Evolutionary conservation across 2,888 invertebrate species (phyloP).

Genomic region (Nebria salina): DNA sequence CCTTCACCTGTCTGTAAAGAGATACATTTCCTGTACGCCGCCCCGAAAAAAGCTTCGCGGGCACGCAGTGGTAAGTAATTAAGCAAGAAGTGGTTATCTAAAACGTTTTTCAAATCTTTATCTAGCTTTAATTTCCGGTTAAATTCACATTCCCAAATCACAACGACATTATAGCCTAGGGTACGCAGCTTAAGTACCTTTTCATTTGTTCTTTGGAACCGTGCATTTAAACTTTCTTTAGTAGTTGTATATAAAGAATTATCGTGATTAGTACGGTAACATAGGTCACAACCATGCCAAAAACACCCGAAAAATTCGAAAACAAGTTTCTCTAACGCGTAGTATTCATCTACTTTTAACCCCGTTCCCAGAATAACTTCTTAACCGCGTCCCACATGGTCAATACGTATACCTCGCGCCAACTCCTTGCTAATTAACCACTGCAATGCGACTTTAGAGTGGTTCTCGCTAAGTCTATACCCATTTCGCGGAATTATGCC

Average conservation of each 20-base stretch:
- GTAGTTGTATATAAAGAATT: not conserved
- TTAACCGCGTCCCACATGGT: slow-evolving; percentile 33
- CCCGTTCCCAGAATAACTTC: slow-evolving; percentile 12
- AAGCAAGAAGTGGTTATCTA: not conserved
- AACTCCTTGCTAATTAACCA: too few species aligned
- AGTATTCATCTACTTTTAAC: slow-evolving; percentile 29
- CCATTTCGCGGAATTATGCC: too few species aligned
- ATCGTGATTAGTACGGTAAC: not conserved
- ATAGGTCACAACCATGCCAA: slow-evolving; percentile 16
- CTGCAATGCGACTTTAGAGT: too few species aligned
- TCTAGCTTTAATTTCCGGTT: not conserved
- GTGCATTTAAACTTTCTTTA: not conserved
- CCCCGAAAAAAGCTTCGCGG: too few species aligned
- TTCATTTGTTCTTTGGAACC: not conserved
- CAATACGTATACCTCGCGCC: not conserved
- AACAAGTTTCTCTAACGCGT: slow-evolving; percentile 20
- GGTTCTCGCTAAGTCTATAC: too few species aligned
- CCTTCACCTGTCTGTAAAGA: too few species aligned
- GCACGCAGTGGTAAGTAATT: not conserved
- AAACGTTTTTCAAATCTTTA: slow-evolving; percentile 7
- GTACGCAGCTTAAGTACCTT: too few species aligned
- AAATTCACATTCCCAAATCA: slow-evolving; percentile 9
- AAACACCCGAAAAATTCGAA: slow-evolving; percentile 35
- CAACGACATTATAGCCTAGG: slow-evolving; percentile 4
- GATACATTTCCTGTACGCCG: too few species aligned